Evolutionary conservation across 2,888 invertebrate species (phyloP).

Genomic region (Cephalotes varians): DNA sequence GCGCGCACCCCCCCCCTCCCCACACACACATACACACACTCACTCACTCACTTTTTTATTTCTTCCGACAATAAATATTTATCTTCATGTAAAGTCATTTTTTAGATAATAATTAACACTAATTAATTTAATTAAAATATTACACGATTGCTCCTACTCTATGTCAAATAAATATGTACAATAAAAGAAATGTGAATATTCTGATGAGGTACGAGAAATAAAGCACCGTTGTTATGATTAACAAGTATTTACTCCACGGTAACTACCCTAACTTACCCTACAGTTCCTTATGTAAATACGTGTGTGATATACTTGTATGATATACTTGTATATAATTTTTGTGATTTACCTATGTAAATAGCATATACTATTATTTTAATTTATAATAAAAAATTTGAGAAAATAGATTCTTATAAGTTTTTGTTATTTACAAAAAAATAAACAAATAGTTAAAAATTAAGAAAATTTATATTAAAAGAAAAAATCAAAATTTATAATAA

Average conservation of each 20-base stretch:
- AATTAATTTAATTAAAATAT: neutral
- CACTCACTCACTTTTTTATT: slow-evolving; percentile 1
- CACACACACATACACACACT: neutral
- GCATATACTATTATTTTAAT: neutral
- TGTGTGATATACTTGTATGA: neutral
- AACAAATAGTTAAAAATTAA: neutral
- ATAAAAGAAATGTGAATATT: neutral
- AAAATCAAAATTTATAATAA: neutral
- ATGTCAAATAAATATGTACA: neutral
- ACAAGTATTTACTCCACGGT: slow-evolving; percentile 25
- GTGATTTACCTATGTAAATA: neutral
- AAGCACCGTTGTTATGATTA: slow-evolving; percentile 47
- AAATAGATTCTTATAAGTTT: neutral
- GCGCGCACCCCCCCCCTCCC: no score
- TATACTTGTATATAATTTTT: neutral
- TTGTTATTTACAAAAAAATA: no score
- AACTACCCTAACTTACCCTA: slow-evolving; percentile 11
- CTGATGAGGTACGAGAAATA: neutral
- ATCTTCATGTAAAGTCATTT: neutral
- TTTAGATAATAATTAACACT: neutral
- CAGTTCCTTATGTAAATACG: neutral
- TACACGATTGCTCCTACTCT: neutral
- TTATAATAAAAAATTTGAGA: neutral
- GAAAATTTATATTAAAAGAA: neutral
- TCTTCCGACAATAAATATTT: slow-evolving; percentile 8